A percentile compares a stretch with the other conserved stretches of the same genome.
These are phyloP conservation scores for Mustela nigripes DNA, from an alignment of 2,113 vertebrate genomes.

Conservation along the genomic window DNA sequence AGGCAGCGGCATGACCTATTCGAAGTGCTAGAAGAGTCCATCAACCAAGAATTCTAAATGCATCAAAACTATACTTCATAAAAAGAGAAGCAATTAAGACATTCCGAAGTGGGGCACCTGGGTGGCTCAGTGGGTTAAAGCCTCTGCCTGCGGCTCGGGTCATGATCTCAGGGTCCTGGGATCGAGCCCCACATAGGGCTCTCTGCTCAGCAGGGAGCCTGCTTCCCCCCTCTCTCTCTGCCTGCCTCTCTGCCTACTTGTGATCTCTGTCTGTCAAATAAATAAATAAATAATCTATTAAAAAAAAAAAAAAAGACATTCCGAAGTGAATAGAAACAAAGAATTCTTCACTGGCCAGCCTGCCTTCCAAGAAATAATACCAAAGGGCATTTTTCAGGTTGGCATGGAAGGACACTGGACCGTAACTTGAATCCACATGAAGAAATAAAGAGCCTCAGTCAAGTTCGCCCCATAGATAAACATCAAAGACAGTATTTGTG, in stretches of 20 bases:
- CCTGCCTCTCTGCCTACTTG: too few relatives aligned
- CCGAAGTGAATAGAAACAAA: neutral
- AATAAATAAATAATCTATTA: too few relatives aligned
- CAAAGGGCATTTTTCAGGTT: neutral
- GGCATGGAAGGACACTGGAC: neutral
- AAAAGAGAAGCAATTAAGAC: neutral
- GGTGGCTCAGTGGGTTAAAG: too few relatives aligned
- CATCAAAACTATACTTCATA: neutral
- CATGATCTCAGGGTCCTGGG: too few relatives aligned
- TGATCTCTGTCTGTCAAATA: too few relatives aligned
- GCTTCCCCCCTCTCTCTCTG: too few relatives aligned
- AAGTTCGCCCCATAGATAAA: neutral
- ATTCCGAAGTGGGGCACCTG: neutral
- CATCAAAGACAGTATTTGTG: neutral
- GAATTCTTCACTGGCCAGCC: neutral
- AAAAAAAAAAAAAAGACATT: neutral
- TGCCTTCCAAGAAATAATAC: neutral
- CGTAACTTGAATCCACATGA: neutral
- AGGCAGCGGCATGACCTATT: neutral
- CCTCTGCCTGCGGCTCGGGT: too few relatives aligned
- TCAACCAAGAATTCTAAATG: neutral
- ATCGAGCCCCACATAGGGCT: too few relatives aligned
- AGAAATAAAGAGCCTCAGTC: slow-evolving; percentile 14
- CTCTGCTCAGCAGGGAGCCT: too few relatives aligned
- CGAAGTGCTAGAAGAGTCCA: neutral